Evolutionary conservation across 92 coral and sea anemone genomes (phyloP), one percentile per base, ranked within the genome.

Genomic region (Palythoa caribaeorum): DNA sequence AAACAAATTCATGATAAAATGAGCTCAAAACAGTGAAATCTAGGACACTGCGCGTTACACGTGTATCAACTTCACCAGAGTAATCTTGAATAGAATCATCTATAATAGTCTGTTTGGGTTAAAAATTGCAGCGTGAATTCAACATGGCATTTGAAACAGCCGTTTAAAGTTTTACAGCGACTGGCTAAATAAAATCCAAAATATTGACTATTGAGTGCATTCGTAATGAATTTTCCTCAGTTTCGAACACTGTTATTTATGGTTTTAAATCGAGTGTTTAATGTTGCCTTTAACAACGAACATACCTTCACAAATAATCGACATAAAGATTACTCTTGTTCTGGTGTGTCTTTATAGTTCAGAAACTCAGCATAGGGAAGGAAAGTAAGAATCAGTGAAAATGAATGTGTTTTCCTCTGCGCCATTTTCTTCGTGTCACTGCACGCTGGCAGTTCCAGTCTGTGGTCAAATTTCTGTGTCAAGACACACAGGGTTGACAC

Each of bases 351-450:
- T 77, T 6, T 77, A 44, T 53, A 21, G 4, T 53, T 77, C n/a
- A 28, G 28, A 28, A 28, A 28, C 28, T 0, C 28, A 28, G 28
- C 28, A 28, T 28, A 28, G 28, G 28, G 28, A 28, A 28, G 28
- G 28, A 28, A 28, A 28, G 28, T 28, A 28, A 0, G 28, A 28
- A 28, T 28, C 28, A 28, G 28, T 28, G 28, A 28, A 28, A 28
- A 28, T 28, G 28, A 28, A 28, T 28, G 28, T 28, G 50, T 77
- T 77, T 77, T 77, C 83, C 83, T 77, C 83, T 68, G 40, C 40
- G 69, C 69, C 83, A 77, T 77, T 15, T 77, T 77, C 83, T 77
- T 36, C 20, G 20, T 77, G 83, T 10, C 57, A 55, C 70, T 77
- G 28, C 28, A 28, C 28, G 28, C 28, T 28, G 28, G 28, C 28